Conservation (phyloP, 2,113 vertebrate genomes). For the Copsychus sechellarum region DNA sequence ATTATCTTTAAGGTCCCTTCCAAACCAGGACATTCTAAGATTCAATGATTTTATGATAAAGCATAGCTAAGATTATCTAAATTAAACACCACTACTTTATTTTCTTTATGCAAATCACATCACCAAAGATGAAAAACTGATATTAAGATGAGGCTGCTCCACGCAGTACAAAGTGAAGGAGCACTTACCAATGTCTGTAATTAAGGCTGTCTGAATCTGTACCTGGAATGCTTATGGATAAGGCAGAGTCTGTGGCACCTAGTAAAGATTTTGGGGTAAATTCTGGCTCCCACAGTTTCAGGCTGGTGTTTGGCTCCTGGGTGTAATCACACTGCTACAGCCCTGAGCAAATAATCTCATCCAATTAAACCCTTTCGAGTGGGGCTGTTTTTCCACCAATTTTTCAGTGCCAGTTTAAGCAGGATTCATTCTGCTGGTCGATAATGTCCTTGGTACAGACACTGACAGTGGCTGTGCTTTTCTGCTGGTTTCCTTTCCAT, state of each 20-base stretch:
- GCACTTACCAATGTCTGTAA: no score
- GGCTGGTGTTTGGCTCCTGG: not conserved
- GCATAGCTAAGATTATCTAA: not conserved
- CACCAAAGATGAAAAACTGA: not conserved
- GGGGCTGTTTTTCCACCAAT: not conserved
- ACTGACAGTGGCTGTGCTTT: not conserved
- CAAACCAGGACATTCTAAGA: not conserved
- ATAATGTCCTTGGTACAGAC: not conserved
- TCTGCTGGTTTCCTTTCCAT: not conserved
- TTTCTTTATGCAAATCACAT: not conserved
- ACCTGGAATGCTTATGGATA: not conserved
- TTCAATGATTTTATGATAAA: not conserved
- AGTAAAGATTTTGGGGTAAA: not conserved
- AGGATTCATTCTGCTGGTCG: not conserved
- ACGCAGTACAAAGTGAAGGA: not conserved
- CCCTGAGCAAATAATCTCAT: not conserved
- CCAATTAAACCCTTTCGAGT: not conserved
- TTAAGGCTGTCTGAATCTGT: not conserved
- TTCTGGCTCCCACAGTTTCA: fast-evolving
- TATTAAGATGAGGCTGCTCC: not conserved
- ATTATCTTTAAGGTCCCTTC: not conserved
- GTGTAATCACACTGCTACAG: not conserved
- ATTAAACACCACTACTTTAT: not conserved
- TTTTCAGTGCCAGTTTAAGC: not conserved
- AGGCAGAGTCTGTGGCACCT: not conserved